Base-by-base conservation (phyloP, 2,113 vertebrate genomes). In the Delphinapterus leucas region DNA sequence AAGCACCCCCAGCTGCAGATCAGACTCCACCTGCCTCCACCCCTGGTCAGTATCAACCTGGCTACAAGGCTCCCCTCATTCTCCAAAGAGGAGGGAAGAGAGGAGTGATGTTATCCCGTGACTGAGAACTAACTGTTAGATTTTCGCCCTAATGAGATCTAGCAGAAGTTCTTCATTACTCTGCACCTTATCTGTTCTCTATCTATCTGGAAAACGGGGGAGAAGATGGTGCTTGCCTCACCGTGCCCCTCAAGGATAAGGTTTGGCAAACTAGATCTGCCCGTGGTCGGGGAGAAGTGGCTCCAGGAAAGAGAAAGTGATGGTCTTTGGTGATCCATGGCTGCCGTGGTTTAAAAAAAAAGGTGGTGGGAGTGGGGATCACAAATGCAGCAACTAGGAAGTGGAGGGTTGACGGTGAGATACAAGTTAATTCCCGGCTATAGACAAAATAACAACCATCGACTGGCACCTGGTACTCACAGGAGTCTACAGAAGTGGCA, bases 351-450 rank as follows among this genome's bases (percentile, higher is more conserved):
- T 60, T 53, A 2, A 53, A 15, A 13, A 6, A 6, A 33, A 63
- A 10, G 8, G 12, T 3, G 9, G 8, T 11, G 2, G 31, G 36
- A 0, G 5, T 28, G 55, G 3, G 20, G 0, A 1, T 20, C 28
- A 7, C 12, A 61, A 33, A 26, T 1, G 3, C 53, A 47, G 15
- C 9, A 49, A 33, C 28, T 8, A 12, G 63, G 20, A 26, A 47
- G 28, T 9, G 33, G 31, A 73, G 11, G 23, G 26, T 38, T 12
- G 26, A 71, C 18, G 0, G 1, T 47, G 79, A 79, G 17, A 15
- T 5, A 53, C 14, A 6, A 44, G 53, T 25, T 2, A 33, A 13
- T 47, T 65, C 31, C 18, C 13, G 26, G 28, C 41, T 5, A 31
- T 0, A 1, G 58, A 25, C 53, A 8, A 26, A 58, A 28, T 38